Percentiles rank a stretch among this genome's conserved stretches.
Evolutionary conservation across 2,113 vertebrate species (phyloP).

Genomic region (Solea senegalensis): DNA sequence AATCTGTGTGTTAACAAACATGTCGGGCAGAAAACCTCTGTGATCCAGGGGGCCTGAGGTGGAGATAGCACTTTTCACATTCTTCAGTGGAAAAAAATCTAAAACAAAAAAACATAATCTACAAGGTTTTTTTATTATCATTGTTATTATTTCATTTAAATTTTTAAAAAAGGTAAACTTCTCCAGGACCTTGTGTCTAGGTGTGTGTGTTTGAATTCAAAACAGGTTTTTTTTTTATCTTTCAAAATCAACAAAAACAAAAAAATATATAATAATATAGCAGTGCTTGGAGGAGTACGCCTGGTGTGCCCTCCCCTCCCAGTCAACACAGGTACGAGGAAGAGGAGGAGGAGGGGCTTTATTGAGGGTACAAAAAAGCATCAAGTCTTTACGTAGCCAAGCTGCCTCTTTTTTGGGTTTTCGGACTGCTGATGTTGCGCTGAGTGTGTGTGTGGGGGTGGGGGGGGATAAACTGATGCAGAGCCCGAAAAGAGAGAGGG

Average conservation of each 20-base stretch:
- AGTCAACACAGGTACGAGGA: slow-evolving; percentile 19
- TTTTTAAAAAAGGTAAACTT: slow-evolving; percentile 72
- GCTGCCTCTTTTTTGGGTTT: slow-evolving; percentile 80
- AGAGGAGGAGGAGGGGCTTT: slow-evolving; percentile 43
- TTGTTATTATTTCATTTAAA: background rate
- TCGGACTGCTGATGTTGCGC: slow-evolving; percentile 68
- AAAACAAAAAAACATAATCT: slow-evolving; percentile 39
- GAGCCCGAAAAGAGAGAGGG: slow-evolving; percentile 37
- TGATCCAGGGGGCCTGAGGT: slow-evolving; percentile 74
- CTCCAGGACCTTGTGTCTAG: slow-evolving; percentile 64
- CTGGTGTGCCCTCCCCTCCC: slow-evolving; percentile 39
- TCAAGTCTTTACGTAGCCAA: slow-evolving; percentile 77
- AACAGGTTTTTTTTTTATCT: slow-evolving; percentile 80
- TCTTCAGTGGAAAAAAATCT: slow-evolving; percentile 69
- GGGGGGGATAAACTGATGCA: slow-evolving; percentile 32
- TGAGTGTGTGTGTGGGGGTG: too few species aligned
- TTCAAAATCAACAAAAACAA: slow-evolving; percentile 69
- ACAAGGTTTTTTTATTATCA: slow-evolving; percentile 59
- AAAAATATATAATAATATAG: slow-evolving; percentile 74
- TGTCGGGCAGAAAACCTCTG: slow-evolving; percentile 67
- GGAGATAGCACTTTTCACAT: slow-evolving; percentile 73
- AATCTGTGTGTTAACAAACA: slow-evolving; percentile 53
- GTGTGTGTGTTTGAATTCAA: slow-evolving; percentile 69
- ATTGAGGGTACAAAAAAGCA: slow-evolving; percentile 71
- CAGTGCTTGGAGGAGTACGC: slow-evolving; percentile 77